Evolutionary conservation across 2,113 vertebrate species (phyloP).

Genomic region (Salvator merianae): DNA sequence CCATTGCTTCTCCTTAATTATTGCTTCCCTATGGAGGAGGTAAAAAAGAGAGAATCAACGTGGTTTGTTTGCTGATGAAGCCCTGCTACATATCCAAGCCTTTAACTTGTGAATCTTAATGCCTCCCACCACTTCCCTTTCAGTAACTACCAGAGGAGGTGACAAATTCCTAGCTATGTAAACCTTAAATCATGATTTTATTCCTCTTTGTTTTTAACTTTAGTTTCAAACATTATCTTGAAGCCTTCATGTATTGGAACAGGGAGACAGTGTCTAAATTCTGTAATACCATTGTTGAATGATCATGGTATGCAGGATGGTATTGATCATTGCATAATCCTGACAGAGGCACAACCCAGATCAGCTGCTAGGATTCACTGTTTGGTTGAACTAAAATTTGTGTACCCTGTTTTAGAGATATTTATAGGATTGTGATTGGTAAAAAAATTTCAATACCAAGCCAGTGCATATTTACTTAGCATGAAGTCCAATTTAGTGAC

Average conservation of each 20-base stretch:
- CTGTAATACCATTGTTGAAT: background rate
- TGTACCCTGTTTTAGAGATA: background rate
- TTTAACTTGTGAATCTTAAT: no score
- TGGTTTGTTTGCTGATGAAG: no score
- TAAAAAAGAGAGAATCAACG: no score
- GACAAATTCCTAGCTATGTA: no score
- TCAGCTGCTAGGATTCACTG: background rate
- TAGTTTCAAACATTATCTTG: no score
- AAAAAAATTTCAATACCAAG: background rate
- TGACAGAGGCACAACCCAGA: background rate
- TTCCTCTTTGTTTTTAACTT: no score
- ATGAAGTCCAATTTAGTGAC: background rate
- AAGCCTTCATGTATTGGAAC: background rate
- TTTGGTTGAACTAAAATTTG: background rate
- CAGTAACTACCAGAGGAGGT: no score
- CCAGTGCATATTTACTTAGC: background rate
- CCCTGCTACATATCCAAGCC: no score
- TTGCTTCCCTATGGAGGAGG: no score
- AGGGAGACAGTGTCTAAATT: background rate
- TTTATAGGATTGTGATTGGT: background rate
- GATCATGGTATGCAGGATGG: background rate
- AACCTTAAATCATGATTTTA: no score
- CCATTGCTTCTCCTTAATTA: no score
- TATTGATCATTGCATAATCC: background rate
- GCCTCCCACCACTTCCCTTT: no score